A percentile compares a stretch with the other conserved stretches of the same genome.
phyloP scores from a whole-genome alignment of 2,113 vertebrate species.

The Rhea americana region DNA sequence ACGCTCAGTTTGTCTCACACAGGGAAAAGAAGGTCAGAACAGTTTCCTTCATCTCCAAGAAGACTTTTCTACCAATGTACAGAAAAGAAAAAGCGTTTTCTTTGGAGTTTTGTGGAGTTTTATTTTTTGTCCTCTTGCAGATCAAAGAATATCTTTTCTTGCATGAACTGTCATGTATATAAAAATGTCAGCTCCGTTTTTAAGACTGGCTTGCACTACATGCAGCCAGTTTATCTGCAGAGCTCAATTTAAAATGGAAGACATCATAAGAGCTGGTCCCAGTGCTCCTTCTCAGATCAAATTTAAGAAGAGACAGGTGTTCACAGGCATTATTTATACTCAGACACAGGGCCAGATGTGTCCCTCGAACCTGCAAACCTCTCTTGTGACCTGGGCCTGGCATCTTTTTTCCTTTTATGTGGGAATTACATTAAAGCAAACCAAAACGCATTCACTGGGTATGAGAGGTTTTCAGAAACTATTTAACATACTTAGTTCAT shows the following conservation, averaged over 20 bases:
- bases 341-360: neutral
- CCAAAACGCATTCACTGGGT: neutral
- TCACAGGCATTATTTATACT: neutral
- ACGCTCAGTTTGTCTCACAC: neutral
- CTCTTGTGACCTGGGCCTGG: neutral
- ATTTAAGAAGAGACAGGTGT: constrained; percentile 8
- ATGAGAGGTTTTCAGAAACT: neutral
- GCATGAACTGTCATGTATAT: neutral
- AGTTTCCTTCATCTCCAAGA: constrained; percentile 7
- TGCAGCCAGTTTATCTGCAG: neutral
- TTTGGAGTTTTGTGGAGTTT: neutral
- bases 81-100: neutral
- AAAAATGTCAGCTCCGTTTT: constrained; percentile 26
- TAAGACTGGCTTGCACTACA: neutral
- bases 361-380: neutral
- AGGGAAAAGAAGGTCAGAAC: constrained; percentile 39
- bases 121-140: neutral
- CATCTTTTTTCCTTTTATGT: neutral
- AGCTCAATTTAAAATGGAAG: neutral
- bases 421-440: neutral
- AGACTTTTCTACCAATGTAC: neutral
- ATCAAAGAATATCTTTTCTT: constrained; percentile 26
- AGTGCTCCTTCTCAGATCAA: neutral
- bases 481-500: neutral
- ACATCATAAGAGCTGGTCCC: neutral